Base-by-base conservation (phyloP, 2,888 invertebrate species). In the Catonia carolina region DNA sequence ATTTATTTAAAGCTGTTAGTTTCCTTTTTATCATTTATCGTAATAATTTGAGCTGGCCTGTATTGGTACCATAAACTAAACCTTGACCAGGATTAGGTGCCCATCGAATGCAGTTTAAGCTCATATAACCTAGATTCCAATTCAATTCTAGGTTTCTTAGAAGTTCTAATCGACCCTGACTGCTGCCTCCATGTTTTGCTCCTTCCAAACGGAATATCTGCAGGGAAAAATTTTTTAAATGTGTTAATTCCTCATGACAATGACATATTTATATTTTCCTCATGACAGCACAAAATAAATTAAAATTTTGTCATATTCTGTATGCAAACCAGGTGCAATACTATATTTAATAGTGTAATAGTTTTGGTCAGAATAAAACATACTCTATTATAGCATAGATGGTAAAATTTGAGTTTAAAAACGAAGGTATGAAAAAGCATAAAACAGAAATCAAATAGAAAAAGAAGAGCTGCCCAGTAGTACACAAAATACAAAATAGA, bases 91-190 rank as follows among this genome's bases (percentile, higher is more conserved):
- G 82, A 47, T 81, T 80, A 0, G 90, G 90, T 54, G 89, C 79
- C 90, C 90, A 92, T 54, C 87, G 78, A 53, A 89, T 85, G 67
- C 89, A 89, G 75, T 91, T 91, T 45, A 90, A 78, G 70, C 85
- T 87, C 55, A 85, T 83, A 67, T 83, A 82, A 48, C 80, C 80
- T 42, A 79, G 70, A 12, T 59, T 57, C 42, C 74, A 77, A 62
- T 80, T 79, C 65, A 84, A 84, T 66, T 84, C 80, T 61, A 88
- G 71, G 67, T 84, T 82, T 61, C 84, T 77, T 53, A 85, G 74
- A 7, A 82, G 76, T 14, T 80, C 72, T 67, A 80, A 56, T 15
- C 63, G 60, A 10, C 67, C 67, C 55, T 62, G 61, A 2, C 61
- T 52, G 20, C 62, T 60, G 18, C 15, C 60, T 39, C 53, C 58